A percentile compares a stretch with the other conserved stretches of the same genome.
Evolutionary conservation across 1,140 invertebrate genomes (phyloP).

Genomic region (Linepithema humile): DNA sequence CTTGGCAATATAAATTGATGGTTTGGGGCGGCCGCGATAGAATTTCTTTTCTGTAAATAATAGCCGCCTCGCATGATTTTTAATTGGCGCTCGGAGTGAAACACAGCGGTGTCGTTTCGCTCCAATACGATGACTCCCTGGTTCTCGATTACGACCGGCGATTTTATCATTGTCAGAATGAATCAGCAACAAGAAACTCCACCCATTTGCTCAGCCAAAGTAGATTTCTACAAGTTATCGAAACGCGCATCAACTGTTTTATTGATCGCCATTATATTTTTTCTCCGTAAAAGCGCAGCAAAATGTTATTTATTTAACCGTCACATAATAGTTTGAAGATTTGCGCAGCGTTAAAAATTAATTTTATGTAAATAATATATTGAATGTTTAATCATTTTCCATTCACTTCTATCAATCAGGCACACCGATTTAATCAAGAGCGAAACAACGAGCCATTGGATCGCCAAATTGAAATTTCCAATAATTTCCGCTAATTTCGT

Average conservation of each 20-base stretch:
- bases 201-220: neutral
- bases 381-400: neutral
- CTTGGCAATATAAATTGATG: slow-evolving; percentile 56
- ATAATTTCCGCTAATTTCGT: neutral
- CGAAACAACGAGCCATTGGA: neutral
- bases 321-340: neutral
- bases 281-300: too few relatives aligned
- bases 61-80: slow-evolving; percentile 7
- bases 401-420: neutral
- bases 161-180: slow-evolving; percentile 15
- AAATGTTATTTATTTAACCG: too few relatives aligned
- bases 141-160: neutral
- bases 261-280: too few relatives aligned
- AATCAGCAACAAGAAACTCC: neutral
- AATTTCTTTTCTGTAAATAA: slow-evolving; percentile 26
- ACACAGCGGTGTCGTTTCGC: neutral
- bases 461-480: neutral
- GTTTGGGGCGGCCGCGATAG: slow-evolving; percentile 6
- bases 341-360: neutral
- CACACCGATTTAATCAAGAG: slow-evolving; percentile 22
- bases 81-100: slow-evolving; percentile 7
- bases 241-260: neutral
- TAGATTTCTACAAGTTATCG: neutral
- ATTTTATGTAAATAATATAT: neutral
- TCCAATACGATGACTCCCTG: neutral